These are phyloP conservation scores for Electrona antarctica DNA, from an alignment of 2,113 vertebrate genomes.

Conservation along the genomic window DNA sequence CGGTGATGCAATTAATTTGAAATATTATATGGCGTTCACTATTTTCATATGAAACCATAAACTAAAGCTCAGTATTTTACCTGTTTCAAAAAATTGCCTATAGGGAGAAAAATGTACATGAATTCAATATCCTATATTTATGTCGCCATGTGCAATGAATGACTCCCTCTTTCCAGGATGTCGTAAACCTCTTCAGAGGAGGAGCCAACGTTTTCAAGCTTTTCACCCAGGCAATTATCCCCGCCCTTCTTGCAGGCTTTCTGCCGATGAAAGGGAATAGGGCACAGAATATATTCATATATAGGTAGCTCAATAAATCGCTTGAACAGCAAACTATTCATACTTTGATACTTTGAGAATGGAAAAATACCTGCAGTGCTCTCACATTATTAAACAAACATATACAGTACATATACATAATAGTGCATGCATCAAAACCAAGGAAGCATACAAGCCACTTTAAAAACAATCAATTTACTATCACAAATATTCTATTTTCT, in stretches of 20 bases:
- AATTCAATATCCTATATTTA: conserved; percentile 48
- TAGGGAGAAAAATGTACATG: conserved; percentile 28
- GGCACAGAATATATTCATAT: conserved; percentile 43
- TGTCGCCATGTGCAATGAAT: conserved; percentile 52
- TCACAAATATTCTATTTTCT: no score
- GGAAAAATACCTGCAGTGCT: conserved; percentile 30
- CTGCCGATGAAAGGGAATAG: conserved; percentile 38
- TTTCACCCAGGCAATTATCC: conserved; percentile 48
- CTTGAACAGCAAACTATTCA: conserved; percentile 54
- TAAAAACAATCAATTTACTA: no score
- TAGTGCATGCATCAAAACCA: not conserved
- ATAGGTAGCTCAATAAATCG: conserved; percentile 53
- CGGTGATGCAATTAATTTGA: no score
- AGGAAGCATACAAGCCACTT: not conserved
- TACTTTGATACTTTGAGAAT: conserved; percentile 29
- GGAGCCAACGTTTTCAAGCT: conserved; percentile 29
- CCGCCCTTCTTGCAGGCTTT: conserved; percentile 13
- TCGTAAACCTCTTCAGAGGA: conserved; percentile 47
- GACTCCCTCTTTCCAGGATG: conserved; percentile 29
- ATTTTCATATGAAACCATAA: conserved; percentile 10
- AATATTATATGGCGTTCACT: no score
- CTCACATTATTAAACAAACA: conserved; percentile 12
- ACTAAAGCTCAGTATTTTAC: conserved; percentile 29
- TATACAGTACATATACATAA: not conserved
- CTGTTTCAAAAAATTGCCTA: conserved; percentile 3